Evolutionary conservation across 2,113 vertebrate species (phyloP).

Genomic region (Paramisgurnus dabryanus): DNA sequence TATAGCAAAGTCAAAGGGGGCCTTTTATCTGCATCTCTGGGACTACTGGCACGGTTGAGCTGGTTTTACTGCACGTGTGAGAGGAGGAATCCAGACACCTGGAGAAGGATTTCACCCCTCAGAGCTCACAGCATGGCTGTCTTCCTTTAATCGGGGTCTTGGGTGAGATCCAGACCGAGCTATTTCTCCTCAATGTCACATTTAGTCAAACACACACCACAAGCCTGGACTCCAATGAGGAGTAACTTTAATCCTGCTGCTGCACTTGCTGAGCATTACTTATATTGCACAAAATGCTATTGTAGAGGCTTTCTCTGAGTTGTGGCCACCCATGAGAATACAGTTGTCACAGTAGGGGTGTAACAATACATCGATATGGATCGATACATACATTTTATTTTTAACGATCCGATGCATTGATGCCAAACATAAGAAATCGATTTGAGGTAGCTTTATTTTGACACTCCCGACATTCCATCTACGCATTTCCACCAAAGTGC

Average conservation of each 20-base stretch:
- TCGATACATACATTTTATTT: too few species aligned
- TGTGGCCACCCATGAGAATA: neutral
- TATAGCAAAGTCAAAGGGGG: constrained; percentile 8
- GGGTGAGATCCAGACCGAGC: constrained; percentile 33
- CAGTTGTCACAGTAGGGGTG: too few species aligned
- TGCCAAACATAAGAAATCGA: too few species aligned
- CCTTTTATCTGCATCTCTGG: constrained; percentile 24
- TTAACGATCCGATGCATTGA: too few species aligned
- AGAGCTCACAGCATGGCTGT: constrained; percentile 51
- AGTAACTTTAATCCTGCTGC: constrained; percentile 28
- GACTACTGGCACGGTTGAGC: constrained; percentile 30
- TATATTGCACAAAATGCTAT: constrained; percentile 37
- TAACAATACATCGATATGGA: too few species aligned
- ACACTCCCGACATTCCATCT: too few species aligned
- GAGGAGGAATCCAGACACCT: constrained; percentile 41
- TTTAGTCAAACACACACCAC: constrained; percentile 40
- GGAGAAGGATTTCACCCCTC: constrained; percentile 52
- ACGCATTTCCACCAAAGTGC: too few species aligned
- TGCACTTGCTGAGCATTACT: constrained; percentile 31
- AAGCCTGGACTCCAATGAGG: constrained; percentile 29
- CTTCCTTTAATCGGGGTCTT: constrained; percentile 39
- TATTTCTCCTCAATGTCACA: constrained; percentile 44
- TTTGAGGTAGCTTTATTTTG: too few species aligned
- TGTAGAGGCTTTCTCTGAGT: neutral
- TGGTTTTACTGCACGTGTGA: constrained; percentile 44